Evolutionary conservation across 2,797 vertebrate species (phyloP).

Genomic region (Acanthornis magna): DNA sequence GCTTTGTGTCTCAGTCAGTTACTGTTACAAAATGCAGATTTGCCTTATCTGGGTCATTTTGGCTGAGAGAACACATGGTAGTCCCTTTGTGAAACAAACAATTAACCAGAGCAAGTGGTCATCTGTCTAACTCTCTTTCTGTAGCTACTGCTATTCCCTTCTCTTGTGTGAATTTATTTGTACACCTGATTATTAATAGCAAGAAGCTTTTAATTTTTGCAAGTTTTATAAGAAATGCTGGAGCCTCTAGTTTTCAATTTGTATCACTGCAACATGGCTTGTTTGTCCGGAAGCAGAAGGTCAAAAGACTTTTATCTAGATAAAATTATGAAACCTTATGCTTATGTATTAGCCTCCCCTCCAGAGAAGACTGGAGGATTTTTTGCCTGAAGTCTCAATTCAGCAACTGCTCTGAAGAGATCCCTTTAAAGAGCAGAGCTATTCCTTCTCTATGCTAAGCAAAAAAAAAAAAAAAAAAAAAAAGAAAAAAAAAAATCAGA

Average conservation of each 20-base stretch:
- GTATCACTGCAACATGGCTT: background rate
- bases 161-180: background rate
- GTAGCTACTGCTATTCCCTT: background rate
- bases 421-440: background rate
- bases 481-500: background rate
- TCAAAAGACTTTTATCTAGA: background rate
- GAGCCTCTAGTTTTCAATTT: background rate
- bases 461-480: background rate
- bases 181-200: background rate
- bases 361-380: background rate
- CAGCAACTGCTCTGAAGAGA: background rate
- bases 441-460: background rate
- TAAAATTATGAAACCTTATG: background rate
- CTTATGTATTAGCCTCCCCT: background rate
- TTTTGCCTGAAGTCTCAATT: background rate
- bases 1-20: slow-evolving; percentile 12
- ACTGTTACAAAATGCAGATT: slow-evolving; percentile 33
- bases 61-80: slow-evolving; percentile 23
- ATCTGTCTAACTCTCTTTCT: background rate
- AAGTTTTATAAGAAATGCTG: background rate
- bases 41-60: slow-evolving; percentile 44
- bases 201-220: background rate
- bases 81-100: slow-evolving; percentile 39
- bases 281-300: background rate
- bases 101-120: background rate